These are phyloP conservation scores for Isurus oxyrinchus DNA, from an alignment of 2,113 vertebrate genomes.

Conservation along the genomic window DNA sequence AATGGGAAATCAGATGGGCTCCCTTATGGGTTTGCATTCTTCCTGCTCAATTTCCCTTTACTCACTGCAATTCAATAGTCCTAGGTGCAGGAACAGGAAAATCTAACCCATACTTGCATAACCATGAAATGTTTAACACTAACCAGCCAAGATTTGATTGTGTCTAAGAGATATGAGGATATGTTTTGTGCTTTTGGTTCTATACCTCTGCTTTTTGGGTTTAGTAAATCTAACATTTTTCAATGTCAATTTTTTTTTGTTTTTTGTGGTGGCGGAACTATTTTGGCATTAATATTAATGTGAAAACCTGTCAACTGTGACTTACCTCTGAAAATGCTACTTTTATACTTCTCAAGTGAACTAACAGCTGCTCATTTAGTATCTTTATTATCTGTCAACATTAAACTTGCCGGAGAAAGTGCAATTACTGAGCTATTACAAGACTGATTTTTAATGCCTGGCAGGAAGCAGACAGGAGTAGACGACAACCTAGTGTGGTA, in stretches of 20 bases:
- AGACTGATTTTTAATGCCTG: neutral
- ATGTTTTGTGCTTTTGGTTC: neutral
- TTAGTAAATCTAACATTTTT: neutral
- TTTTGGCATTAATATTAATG: slow-evolving; percentile 5
- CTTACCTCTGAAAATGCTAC: neutral
- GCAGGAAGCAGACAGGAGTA: neutral
- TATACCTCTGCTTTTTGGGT: neutral
- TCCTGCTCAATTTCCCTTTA: neutral
- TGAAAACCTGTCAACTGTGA: neutral
- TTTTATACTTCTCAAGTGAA: neutral
- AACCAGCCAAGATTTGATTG: neutral
- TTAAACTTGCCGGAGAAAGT: neutral
- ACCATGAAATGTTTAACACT: neutral
- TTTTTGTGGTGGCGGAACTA: neutral
- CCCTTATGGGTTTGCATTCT: neutral
- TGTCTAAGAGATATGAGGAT: neutral
- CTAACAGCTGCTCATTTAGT: neutral
- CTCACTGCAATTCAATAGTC: neutral
- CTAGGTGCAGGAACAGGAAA: neutral
- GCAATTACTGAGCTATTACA: neutral
- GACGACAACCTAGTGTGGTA: neutral
- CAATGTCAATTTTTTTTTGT: neutral
- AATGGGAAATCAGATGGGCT: neutral
- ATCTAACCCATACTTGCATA: neutral
- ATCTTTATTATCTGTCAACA: neutral